These are phyloP conservation scores for Dasypus novemcinctus DNA, from an alignment of 2,113 vertebrate species.

Conservation along the genomic window DNA sequence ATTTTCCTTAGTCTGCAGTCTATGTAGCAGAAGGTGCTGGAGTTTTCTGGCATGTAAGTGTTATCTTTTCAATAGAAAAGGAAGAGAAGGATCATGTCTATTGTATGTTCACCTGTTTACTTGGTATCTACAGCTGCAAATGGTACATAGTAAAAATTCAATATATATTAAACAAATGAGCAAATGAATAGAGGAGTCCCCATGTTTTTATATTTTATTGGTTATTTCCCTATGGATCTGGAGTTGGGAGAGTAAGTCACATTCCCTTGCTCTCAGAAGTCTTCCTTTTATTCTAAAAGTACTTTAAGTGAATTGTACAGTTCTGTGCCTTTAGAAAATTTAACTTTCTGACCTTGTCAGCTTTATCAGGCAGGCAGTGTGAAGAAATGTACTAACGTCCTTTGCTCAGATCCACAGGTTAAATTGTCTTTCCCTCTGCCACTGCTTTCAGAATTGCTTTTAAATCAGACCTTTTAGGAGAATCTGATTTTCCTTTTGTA, in stretches of 20 bases:
- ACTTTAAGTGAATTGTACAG: background rate
- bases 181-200: background rate
- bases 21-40: background rate
- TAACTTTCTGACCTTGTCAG: slow-evolving; percentile 40
- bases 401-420: background rate
- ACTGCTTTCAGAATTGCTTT: slow-evolving; percentile 59
- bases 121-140: background rate
- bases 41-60: background rate
- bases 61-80: background rate
- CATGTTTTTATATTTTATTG: background rate
- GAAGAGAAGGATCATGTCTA: background rate
- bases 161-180: background rate
- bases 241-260: background rate
- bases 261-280: background rate
- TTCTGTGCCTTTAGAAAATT: slow-evolving; percentile 36
- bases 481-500: slow-evolving; percentile 51
- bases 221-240: background rate
- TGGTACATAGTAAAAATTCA: background rate
- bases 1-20: background rate
- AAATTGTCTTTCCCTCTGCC: slow-evolving; percentile 31
- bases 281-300: slow-evolving; percentile 21
- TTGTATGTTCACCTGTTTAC: background rate
- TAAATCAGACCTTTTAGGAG: background rate
- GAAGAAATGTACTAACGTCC: background rate
- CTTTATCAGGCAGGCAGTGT: background rate